These are phyloP conservation scores for Cavia porcellus DNA, from an alignment of 2,113 vertebrate genomes.

Conservation along the genomic window DNA sequence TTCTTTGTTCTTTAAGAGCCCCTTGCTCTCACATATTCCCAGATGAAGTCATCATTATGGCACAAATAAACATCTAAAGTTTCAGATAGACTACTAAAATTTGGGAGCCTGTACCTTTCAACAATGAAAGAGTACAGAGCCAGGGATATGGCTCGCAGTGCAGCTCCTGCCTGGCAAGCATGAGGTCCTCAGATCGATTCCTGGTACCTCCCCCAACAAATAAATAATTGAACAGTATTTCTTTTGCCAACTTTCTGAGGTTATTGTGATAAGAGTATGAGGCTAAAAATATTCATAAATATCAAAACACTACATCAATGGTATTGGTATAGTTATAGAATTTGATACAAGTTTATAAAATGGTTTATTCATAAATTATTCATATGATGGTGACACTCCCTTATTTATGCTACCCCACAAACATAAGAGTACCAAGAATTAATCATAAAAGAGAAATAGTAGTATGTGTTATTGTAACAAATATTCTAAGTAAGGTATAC, in stretches of 20 bases:
- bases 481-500: neutral
- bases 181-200: neutral
- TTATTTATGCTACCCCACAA: constrained; percentile 9
- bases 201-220: neutral
- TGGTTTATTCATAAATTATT: constrained; percentile 39
- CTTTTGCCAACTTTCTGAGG: neutral
- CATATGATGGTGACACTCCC: constrained; percentile 16
- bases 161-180: neutral
- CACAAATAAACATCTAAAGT: constrained; percentile 43
- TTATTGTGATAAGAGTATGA: neutral
- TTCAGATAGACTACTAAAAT: constrained; percentile 16
- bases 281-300: constrained; percentile 38
- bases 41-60: constrained; percentile 4
- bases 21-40: neutral
- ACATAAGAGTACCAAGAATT: constrained; percentile 40
- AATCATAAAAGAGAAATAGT: constrained; percentile 37
- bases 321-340: constrained; percentile 33
- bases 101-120: neutral
- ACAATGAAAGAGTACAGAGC: constrained; percentile 14
- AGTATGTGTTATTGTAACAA: constrained; percentile 38
- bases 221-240: neutral
- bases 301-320: constrained; percentile 16
- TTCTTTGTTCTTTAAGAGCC: neutral
- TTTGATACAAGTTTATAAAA: neutral
- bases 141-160: neutral